phyloP scores from a whole-genome alignment of 2,888 invertebrate genomes.

The Atrina japonica region DNA sequence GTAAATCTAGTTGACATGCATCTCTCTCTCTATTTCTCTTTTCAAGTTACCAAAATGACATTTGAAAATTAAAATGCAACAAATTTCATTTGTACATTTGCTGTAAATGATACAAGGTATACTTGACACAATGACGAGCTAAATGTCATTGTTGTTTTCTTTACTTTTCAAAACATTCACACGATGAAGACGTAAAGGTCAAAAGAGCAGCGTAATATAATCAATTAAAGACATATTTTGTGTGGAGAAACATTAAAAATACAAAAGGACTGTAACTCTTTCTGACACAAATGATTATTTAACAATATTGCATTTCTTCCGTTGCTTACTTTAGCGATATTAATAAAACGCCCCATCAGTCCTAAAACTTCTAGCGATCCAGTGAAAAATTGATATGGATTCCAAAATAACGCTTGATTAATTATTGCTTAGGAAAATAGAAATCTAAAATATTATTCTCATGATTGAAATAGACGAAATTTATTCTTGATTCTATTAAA shows the following conservation, averaged over 20 bases:
- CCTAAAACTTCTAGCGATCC: conserved; percentile 13
- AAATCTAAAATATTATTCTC: conserved; percentile 26
- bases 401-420: conserved; percentile 21
- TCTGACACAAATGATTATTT: conserved; percentile 34
- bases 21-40: too few relatives aligned
- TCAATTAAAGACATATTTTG: conserved; percentile 27
- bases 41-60: too few relatives aligned
- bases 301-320: conserved; percentile 28
- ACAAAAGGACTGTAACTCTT: conserved; percentile 24
- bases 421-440: conserved; percentile 32
- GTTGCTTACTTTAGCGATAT: conserved; percentile 20
- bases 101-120: too few relatives aligned
- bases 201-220: conserved; percentile 11
- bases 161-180: too few relatives aligned
- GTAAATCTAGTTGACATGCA: too few relatives aligned
- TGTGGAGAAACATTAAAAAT: conserved; percentile 26
- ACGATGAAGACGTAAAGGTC: conserved; percentile 6
- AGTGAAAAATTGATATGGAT: conserved; percentile 26
- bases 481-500: conserved; percentile 37
- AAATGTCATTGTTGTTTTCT: too few relatives aligned
- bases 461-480: conserved; percentile 33
- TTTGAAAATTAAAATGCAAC: too few relatives aligned
- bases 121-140: too few relatives aligned
- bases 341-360: conserved; percentile 18
- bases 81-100: too few relatives aligned